These are phyloP conservation scores for Aphidius gifuensis DNA, from an alignment of 1,140 invertebrate genomes.

Conservation along the genomic window DNA sequence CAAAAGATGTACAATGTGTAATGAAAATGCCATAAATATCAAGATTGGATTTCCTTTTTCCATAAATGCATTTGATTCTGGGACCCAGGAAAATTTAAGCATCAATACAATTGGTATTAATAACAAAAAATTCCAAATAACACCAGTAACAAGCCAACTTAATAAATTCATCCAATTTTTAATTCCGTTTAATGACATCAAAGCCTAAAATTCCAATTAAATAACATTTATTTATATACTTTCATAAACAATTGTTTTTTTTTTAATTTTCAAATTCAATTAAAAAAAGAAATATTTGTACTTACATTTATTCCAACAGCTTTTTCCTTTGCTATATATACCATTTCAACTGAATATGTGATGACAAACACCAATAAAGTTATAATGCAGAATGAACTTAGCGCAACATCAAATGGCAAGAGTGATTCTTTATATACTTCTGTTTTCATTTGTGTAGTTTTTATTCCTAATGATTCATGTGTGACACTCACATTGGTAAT, in stretches of 20 bases:
- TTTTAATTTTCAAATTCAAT: neutral
- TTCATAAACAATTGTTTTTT: conserved; percentile 4
- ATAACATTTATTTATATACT: too few relatives aligned
- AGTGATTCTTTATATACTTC: too few relatives aligned
- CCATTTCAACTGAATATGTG: conserved; percentile 43
- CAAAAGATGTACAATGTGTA: conserved; percentile 41
- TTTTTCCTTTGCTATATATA: conserved; percentile 45
- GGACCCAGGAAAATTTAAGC: conserved; percentile 41
- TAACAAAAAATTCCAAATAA: conserved; percentile 41
- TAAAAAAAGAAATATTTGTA: conserved; percentile 14
- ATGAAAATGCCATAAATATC: conserved; percentile 43
- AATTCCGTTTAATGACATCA: conserved; percentile 51
- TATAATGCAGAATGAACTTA: conserved; percentile 34
- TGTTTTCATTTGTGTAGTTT: too few relatives aligned
- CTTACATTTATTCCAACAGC: conserved; percentile 49
- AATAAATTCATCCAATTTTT: conserved; percentile 43
- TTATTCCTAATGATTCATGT: too few relatives aligned
- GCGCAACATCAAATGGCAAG: conserved; percentile 31
- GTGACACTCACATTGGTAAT: too few relatives aligned
- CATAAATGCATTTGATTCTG: conserved; percentile 40
- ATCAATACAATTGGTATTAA: conserved; percentile 40
- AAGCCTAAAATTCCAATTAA: conserved; percentile 32
- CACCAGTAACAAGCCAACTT: conserved; percentile 46
- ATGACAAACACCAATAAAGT: conserved; percentile 43
- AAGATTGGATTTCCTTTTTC: conserved; percentile 46